These are phyloP conservation scores for Popillia japonica DNA, from an alignment of 1,140 invertebrate species.

Conservation along the genomic window DNA sequence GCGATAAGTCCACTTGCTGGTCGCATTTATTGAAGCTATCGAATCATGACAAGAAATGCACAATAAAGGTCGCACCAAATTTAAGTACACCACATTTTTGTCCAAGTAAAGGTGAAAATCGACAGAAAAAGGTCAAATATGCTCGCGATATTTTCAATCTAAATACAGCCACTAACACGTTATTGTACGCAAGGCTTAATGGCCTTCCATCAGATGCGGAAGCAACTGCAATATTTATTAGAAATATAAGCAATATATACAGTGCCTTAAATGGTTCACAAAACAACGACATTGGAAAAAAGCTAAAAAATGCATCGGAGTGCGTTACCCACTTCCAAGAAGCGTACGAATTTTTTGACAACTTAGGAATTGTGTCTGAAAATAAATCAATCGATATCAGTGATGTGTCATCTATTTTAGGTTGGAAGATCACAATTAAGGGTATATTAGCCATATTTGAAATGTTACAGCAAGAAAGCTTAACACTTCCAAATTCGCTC, in stretches of 20 bases:
- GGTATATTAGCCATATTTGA: background rate
- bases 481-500: background rate
- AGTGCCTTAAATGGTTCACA: background rate
- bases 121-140: background rate
- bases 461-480: background rate
- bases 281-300: background rate
- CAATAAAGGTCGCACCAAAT: background rate
- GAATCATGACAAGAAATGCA: background rate
- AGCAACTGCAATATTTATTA: background rate
- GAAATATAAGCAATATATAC: background rate
- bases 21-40: background rate
- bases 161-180: background rate
- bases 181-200: background rate
- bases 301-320: background rate
- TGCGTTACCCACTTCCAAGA: background rate
- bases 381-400: background rate
- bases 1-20: background rate
- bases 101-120: background rate
- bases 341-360: background rate
- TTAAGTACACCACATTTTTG: background rate
- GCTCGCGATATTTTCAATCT: background rate
- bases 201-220: background rate
- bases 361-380: background rate
- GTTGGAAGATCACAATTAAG: background rate
- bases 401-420: background rate